Evolutionary conservation across 2,797 vertebrate species (phyloP), one percentile per base, ranked within the genome.

Genomic region (Erethizon dorsatum): DNA sequence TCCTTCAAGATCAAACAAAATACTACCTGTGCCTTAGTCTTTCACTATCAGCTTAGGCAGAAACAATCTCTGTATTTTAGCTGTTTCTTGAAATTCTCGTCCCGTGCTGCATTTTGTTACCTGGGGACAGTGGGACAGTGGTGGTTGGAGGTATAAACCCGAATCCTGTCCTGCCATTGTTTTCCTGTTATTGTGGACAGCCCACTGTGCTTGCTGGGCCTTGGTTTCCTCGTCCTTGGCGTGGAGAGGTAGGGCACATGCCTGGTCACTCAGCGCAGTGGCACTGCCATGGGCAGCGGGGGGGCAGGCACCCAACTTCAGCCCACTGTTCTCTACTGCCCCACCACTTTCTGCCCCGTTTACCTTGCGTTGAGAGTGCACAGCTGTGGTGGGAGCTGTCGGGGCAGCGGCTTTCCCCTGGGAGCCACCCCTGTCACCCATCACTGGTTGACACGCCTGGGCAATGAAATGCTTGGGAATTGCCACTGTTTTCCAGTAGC

Each of bases 401-500:
- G 50, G 91, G 50, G 86, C 41, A 31, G 45, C 88, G 69, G 80
- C 63, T 95, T 90, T 93, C 9, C 18, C 61, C 56, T 78, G 15
- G 56, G 92, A 45, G 65, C 50, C 96, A 15, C 89, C 54, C 80
- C 61, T 91, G 14, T 80, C 37, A 41, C 37, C 37, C 92, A n/a
- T 83, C 80, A 10, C 33, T 94, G 96, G 95, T 93, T 96, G 95
- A 94, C 95, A 82, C 91, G 92, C 95, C 92, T 15, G 75, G 71
- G 71, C 9, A 95, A 75, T 87, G 95, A 94, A 87, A 83, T 5
- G 56, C 89, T 96, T 96, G 65, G 78, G 96, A 96, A 91, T 54
- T 94, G 57, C 87, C 67, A 92, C 26, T 47, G 26, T 91, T 97
- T 86, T 83, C 80, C 54, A 88, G 17, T 65, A 91, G 33, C 87